A percentile compares a stretch with the other conserved stretches of the same genome.
phyloP scores from a whole-genome alignment of 2,797 vertebrate species.

The Sebastes matsubarae region DNA sequence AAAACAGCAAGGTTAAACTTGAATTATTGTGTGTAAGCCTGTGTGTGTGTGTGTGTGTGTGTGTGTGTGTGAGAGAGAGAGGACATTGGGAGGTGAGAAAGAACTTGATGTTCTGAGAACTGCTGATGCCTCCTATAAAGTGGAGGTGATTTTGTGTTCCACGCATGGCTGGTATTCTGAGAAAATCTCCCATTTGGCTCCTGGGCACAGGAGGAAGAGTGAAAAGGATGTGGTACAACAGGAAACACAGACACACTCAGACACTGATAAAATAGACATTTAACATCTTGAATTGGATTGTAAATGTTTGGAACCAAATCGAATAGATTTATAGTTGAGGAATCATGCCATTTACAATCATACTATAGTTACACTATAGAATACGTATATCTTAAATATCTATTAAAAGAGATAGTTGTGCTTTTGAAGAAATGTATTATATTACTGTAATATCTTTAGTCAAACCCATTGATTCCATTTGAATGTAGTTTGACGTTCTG shows the following conservation, averaged over 20 bases:
- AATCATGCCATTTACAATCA: background rate
- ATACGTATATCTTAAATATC: background rate
- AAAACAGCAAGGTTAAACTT: conserved; percentile 50
- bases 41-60: background rate
- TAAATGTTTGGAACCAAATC: background rate
- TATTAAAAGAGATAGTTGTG: background rate
- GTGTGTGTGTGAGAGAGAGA: background rate
- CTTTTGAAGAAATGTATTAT: background rate
- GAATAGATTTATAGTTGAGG: background rate
- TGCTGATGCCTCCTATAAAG: conserved; percentile 61
- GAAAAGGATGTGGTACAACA: conserved; percentile 27
- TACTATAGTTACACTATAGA: background rate
- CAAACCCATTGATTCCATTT: background rate
- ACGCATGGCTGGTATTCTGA: conserved; percentile 62
- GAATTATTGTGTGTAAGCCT: conserved; percentile 23
- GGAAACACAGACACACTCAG: conserved; percentile 22
- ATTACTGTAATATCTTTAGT: background rate
- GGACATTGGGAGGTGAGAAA: conserved; percentile 48
- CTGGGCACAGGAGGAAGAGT: conserved; percentile 50
- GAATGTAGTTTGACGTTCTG: background rate
- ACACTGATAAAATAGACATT: conserved; percentile 18
- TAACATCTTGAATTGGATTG: conserved; percentile 17
- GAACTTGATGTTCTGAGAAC: conserved; percentile 75
- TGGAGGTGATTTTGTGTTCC: conserved; percentile 67
- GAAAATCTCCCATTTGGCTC: conserved; percentile 72